Conservation (phyloP, 2,797 vertebrate genomes). For the Pangasius larnaudii region DNA sequence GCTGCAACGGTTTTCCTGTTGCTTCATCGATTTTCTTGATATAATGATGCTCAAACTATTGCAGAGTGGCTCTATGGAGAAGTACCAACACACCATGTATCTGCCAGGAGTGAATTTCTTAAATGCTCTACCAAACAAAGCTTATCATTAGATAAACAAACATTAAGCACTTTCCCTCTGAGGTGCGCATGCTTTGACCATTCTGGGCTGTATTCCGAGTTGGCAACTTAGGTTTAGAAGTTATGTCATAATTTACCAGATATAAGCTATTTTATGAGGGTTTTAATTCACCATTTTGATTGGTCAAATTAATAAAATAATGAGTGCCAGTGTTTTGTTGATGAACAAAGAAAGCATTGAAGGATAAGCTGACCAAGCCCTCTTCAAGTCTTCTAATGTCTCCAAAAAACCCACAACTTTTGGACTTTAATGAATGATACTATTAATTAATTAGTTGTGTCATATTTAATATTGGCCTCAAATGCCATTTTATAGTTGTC, state of each 20-base stretch:
- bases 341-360: neutral
- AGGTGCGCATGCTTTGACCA: too few relatives aligned
- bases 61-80: neutral
- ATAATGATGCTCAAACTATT: neutral
- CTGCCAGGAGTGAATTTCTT: neutral
- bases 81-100: neutral
- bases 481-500: neutral
- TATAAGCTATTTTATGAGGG: neutral
- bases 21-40: conserved; percentile 24
- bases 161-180: neutral
- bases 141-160: neutral
- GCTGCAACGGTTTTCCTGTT: conserved; percentile 6
- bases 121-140: neutral
- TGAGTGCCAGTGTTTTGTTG: neutral
- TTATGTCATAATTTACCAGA: neutral
- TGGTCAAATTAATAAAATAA: neutral
- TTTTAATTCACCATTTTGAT: neutral
- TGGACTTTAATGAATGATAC: too few relatives aligned
- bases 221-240: neutral
- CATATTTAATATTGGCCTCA: neutral
- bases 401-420: too few relatives aligned
- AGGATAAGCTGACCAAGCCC: neutral
- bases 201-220: neutral
- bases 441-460: too few relatives aligned
- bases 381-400: neutral